These are phyloP conservation scores for Physocephala rufipes DNA, from an alignment of 2,888 invertebrate species.

Conservation along the genomic window DNA sequence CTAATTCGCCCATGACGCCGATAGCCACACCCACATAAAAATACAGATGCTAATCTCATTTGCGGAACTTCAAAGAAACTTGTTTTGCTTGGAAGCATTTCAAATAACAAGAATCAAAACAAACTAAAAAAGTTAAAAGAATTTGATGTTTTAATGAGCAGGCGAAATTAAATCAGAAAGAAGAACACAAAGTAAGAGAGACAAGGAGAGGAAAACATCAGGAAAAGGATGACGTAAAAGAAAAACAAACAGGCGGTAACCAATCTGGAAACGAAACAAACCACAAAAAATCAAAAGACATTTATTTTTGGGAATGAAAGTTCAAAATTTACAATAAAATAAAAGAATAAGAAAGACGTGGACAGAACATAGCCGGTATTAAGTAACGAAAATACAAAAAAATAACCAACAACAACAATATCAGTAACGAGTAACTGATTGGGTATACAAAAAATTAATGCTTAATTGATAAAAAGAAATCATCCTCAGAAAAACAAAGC, in stretches of 20 bases:
- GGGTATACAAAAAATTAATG: too few species aligned
- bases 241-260: too few species aligned
- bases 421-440: too few species aligned
- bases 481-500: too few species aligned
- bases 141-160: too few species aligned
- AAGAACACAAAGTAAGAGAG: background rate
- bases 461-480: too few species aligned
- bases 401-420: background rate
- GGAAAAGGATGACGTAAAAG: background rate
- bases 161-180: background rate
- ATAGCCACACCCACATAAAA: slow-evolving; percentile 3
- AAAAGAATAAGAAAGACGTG: background rate
- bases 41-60: background rate
- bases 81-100: too few species aligned
- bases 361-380: too few species aligned
- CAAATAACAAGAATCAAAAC: too few species aligned
- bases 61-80: background rate
- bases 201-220: background rate
- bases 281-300: background rate
- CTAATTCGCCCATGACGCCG: background rate
- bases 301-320: background rate
- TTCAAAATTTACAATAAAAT: background rate
- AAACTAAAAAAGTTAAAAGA: too few species aligned
- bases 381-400: too few species aligned
- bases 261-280: background rate